phyloP scores from a whole-genome alignment of 2,888 invertebrate species.

The Drosophila acutilabella region DNA sequence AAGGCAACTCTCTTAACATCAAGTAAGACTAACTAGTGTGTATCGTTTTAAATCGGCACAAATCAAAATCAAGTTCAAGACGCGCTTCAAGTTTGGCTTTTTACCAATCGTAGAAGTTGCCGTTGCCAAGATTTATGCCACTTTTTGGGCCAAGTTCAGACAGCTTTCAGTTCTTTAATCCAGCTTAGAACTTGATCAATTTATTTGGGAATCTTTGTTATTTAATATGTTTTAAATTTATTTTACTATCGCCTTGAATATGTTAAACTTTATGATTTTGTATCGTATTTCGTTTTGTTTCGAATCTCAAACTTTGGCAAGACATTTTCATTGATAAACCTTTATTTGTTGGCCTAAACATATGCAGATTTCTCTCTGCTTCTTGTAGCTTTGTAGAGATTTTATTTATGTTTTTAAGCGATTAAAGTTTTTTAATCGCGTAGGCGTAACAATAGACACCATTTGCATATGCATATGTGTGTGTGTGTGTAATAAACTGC shows the following conservation, averaged over 20 bases:
- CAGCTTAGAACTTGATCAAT: constrained; percentile 8
- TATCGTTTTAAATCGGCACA: background rate
- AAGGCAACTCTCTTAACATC: constrained; percentile 35
- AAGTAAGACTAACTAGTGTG: constrained; percentile 7
- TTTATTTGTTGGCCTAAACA: constrained; percentile 25
- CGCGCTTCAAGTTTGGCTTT: constrained; percentile 14
- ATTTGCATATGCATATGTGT: constrained; percentile 71
- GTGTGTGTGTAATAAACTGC: constrained; percentile 30
- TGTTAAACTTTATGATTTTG: constrained; percentile 18
- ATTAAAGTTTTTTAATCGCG: constrained; percentile 36
- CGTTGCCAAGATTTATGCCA: constrained; percentile 12
- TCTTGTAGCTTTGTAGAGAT: constrained; percentile 3
- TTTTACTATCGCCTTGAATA: background rate
- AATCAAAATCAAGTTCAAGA: constrained; percentile 10
- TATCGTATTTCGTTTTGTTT: constrained; percentile 34
- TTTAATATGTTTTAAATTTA: constrained; percentile 16
- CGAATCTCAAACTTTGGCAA: constrained; percentile 8
- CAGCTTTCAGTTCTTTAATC: constrained; percentile 1
- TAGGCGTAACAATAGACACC: constrained; percentile 76
- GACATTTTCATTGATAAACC: constrained; percentile 52
- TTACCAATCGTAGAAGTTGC: constrained; percentile 12
- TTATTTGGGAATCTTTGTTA: constrained; percentile 5
- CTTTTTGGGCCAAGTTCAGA: constrained; percentile 25
- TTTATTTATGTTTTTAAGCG: constrained; percentile 25
- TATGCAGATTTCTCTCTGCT: constrained; percentile 59